Percentiles rank a stretch among this genome's conserved stretches.
phyloP scores from a whole-genome alignment of 2,888 invertebrate genomes.

The Leptopterna dolabrata region DNA sequence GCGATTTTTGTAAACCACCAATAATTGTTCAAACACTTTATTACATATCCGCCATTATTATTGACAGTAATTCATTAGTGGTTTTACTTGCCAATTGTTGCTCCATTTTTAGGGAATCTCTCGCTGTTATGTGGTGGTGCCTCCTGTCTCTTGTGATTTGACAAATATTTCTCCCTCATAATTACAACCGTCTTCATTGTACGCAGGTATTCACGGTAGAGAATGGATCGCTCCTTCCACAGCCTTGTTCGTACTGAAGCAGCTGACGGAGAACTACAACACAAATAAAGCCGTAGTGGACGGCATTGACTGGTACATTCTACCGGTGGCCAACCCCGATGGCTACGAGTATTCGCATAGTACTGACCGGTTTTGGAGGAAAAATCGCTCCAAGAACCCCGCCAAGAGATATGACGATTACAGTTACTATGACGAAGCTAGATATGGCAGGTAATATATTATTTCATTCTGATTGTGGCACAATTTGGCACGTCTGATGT shows the following conservation, averaged over 20 bases:
- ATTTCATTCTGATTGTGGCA: background rate
- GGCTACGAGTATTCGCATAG: constrained; percentile 83
- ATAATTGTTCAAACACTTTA: no score
- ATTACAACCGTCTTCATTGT: background rate
- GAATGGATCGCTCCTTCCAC: constrained; percentile 90
- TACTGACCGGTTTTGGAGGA: constrained; percentile 61
- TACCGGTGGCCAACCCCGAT: constrained; percentile 83
- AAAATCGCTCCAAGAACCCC: constrained; percentile 55
- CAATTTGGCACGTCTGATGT: background rate
- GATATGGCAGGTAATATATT: background rate
- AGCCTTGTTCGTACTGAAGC: constrained; percentile 80
- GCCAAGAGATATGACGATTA: constrained; percentile 44
- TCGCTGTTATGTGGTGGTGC: no score
- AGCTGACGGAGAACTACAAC: constrained; percentile 77
- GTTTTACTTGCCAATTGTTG: no score
- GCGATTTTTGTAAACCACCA: no score
- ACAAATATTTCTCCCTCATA: no score
- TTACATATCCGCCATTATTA: no score
- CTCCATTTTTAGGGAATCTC: no score
- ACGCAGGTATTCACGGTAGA: constrained; percentile 82
- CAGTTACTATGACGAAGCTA: constrained; percentile 38
- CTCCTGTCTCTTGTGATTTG: no score
- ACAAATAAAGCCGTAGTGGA: constrained; percentile 66
- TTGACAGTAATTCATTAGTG: no score
- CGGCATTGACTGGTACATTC: constrained; percentile 76